Evolutionary conservation across 2,888 invertebrate species (phyloP).

Genomic region (Lepidocyrtoides sp.): DNA sequence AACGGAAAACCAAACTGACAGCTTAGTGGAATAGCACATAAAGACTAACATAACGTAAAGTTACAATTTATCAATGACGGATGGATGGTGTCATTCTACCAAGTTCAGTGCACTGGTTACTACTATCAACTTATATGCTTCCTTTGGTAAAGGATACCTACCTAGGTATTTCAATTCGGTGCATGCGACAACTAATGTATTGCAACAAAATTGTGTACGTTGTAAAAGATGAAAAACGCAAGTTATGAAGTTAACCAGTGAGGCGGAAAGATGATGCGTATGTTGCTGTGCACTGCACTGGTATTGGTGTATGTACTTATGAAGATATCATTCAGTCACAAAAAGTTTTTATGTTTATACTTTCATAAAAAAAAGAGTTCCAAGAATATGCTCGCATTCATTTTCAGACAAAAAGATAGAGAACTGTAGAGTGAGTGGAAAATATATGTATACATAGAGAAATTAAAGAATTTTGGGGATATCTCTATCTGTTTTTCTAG

Average conservation of each 20-base stretch:
- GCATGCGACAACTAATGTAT: background rate
- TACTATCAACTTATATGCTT: no score
- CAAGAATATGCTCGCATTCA: background rate
- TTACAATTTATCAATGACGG: no score
- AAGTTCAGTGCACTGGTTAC: no score
- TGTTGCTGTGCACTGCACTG: no score
- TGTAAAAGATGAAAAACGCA: background rate
- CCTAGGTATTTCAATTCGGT: background rate
- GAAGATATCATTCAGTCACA: no score
- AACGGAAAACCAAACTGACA: no score
- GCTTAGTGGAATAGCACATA: no score
- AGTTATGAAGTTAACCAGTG: slow-evolving; percentile 61
- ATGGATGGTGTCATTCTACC: no score
- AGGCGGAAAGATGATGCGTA: slow-evolving; percentile 62
- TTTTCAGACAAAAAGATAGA: background rate
- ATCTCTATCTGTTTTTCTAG: slow-evolving; percentile 11
- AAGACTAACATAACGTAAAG: no score
- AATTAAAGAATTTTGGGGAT: slow-evolving; percentile 16
- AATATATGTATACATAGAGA: background rate
- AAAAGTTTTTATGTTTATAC: background rate
- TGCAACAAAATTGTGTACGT: background rate
- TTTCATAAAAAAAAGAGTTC: no score
- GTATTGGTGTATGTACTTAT: no score
- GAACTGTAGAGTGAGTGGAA: background rate
- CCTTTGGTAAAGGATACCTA: no score